Percentiles rank a stretch among this genome's conserved stretches.
These are phyloP conservation scores for Trimorus sp. DNA, from an alignment of 2,888 invertebrate genomes.

Conservation along the genomic window DNA sequence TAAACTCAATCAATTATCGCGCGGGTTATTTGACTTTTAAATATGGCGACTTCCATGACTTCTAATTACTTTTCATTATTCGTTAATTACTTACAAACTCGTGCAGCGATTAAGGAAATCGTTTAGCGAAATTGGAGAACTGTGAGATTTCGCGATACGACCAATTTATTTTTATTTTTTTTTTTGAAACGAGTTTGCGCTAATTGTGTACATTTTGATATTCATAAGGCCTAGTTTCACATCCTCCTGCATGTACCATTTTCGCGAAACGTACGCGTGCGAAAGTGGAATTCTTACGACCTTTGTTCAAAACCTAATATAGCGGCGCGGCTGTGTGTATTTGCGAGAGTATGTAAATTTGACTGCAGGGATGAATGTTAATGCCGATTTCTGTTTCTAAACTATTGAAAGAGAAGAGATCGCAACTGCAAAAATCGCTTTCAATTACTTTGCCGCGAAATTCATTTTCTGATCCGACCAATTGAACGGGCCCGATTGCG, in stretches of 20 bases:
- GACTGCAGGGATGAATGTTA: constrained; percentile 33
- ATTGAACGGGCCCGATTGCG: too few species aligned
- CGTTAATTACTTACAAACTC: too few species aligned
- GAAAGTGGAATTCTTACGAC: constrained; percentile 55
- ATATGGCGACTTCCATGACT: constrained; percentile 6
- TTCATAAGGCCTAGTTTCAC: constrained; percentile 46
- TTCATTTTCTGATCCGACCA: too few species aligned
- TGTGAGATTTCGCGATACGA: too few species aligned
- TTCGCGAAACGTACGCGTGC: constrained; percentile 36
- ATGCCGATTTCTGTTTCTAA: constrained; percentile 19
- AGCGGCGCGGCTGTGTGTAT: constrained; percentile 30
- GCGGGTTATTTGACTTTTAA: constrained; percentile 30
- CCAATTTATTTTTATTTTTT: too few species aligned
- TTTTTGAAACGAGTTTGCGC: background rate
- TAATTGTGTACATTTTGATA: constrained; percentile 36
- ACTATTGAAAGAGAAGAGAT: constrained; percentile 6
- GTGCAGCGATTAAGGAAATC: too few species aligned
- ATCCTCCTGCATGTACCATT: constrained; percentile 27
- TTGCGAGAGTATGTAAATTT: constrained; percentile 53
- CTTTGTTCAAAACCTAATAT: constrained; percentile 57
- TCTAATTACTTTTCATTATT: constrained; percentile 8
- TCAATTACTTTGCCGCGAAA: background rate
- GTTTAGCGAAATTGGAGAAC: too few species aligned
- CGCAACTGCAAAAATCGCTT: background rate
- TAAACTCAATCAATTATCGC: constrained; percentile 48